A percentile compares a stretch with the other conserved stretches of the same genome.
Evolutionary conservation across 2,797 vertebrate species (phyloP).

Genomic region (Darevskia nairensis): DNA sequence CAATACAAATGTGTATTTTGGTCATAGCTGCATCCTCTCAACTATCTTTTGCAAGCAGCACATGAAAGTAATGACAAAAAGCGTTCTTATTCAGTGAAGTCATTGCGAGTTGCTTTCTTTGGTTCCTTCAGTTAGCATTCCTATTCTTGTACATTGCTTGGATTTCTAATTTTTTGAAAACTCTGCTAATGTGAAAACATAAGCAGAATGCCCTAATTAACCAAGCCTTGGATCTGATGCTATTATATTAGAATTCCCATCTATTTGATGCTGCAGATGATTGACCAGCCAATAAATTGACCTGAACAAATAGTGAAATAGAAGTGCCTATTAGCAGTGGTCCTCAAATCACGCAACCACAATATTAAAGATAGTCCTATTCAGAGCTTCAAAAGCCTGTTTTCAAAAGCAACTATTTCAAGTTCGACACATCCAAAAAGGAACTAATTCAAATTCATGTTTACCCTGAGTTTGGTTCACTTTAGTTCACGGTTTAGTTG

Average conservation of each 20-base stretch:
- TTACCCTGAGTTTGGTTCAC: too few species aligned
- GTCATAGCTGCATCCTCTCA: neutral
- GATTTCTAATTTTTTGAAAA: neutral
- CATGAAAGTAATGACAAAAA: neutral
- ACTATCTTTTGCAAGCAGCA: neutral
- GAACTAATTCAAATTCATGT: too few species aligned
- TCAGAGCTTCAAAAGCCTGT: too few species aligned
- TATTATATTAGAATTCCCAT: neutral
- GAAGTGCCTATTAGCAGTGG: too few species aligned
- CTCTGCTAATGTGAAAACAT: neutral
- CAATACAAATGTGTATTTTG: neutral
- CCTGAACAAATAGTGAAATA: neutral
- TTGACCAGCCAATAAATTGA: neutral
- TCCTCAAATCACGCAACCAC: too few species aligned
- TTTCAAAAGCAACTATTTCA: too few species aligned
- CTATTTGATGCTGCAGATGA: neutral
- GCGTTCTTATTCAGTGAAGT: neutral
- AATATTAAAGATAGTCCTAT: too few species aligned
- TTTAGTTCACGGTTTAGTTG: too few species aligned
- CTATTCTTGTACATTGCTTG: neutral
- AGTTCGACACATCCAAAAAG: too few species aligned
- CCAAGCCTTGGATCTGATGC: neutral
- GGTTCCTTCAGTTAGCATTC: neutral
- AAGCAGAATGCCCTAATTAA: neutral
- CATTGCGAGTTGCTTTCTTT: neutral